Conservation (phyloP, 37 sponge, comb jelly and placozoan species). For the Spongilla lacustris region DNA sequence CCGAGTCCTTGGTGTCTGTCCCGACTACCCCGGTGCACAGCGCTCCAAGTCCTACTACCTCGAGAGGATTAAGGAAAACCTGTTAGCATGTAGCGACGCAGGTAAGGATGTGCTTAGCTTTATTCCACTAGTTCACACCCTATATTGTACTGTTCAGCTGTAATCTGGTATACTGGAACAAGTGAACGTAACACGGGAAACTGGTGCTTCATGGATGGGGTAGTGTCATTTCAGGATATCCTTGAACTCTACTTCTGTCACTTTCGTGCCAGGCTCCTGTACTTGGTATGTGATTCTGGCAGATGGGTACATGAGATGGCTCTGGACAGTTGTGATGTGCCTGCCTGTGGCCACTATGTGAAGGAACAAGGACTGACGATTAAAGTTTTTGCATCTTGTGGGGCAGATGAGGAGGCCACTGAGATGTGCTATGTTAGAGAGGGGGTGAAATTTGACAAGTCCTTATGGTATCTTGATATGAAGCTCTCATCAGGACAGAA, state of each 20-base stretch:
- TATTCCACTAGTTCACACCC: too few relatives aligned
- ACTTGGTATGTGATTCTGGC: slow-evolving; percentile 67
- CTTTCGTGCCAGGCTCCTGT: slow-evolving; percentile 44
- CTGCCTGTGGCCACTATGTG: slow-evolving; percentile 72
- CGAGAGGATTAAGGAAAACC: not conserved
- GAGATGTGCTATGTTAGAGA: not conserved
- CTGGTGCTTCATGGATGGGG: slow-evolving; percentile 84
- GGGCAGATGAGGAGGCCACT: slow-evolving; percentile 26
- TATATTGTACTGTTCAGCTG: slow-evolving; percentile 18
- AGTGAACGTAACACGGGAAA: slow-evolving; percentile 73
- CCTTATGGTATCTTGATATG: not conserved
- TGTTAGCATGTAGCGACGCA: not conserved
- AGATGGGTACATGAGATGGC: slow-evolving; percentile 40
- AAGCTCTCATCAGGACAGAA: slow-evolving; percentile 23
- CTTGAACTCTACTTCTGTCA: slow-evolving; percentile 45
- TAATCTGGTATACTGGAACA: slow-evolving; percentile 71
- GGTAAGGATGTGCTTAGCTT: not conserved
- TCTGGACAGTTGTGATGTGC: slow-evolving; percentile 54
- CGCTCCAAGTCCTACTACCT: not conserved
- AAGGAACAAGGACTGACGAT: slow-evolving; percentile 55
- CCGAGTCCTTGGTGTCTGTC: not conserved
- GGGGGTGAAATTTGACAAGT: not conserved
- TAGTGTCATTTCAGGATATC: slow-evolving; percentile 67
- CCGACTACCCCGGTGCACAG: not conserved
- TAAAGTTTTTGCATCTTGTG: slow-evolving; percentile 60